Evolutionary conservation across 2,113 vertebrate genomes (phyloP).

Genomic region (Ceyx melanurus): DNA sequence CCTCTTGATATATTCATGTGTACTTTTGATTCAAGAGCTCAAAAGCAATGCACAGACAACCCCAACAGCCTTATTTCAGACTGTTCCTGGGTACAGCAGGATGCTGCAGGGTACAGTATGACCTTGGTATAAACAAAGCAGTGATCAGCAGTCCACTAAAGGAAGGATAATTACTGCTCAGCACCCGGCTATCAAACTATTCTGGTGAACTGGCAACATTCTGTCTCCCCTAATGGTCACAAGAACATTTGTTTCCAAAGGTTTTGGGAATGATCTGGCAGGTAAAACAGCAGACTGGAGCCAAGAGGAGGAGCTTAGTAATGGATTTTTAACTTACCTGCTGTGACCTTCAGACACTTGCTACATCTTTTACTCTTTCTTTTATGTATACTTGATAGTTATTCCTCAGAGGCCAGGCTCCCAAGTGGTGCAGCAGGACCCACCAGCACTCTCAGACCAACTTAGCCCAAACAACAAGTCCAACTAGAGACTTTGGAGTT

Average conservation of each 20-base stretch:
- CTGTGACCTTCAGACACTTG: background rate
- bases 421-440: background rate
- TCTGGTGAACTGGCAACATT: conserved; percentile 25
- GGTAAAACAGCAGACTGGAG: conserved; percentile 15
- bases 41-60: background rate
- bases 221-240: conserved; percentile 18
- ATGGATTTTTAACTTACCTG: conserved; percentile 27
- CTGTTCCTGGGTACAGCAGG: background rate
- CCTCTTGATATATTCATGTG: fast-evolving
- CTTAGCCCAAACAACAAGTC: background rate
- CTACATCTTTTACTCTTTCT: background rate
- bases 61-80: background rate
- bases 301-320: conserved; percentile 44
- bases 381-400: background rate
- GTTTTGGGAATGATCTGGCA: conserved; percentile 50
- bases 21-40: background rate
- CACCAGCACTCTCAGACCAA: background rate
- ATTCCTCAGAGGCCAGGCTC: background rate
- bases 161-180: conserved; percentile 30
- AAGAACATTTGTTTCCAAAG: conserved; percentile 53
- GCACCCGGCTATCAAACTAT: conserved; percentile 1
- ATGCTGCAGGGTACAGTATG: background rate
- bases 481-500: background rate
- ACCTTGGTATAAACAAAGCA: background rate
- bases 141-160: background rate